phyloP scores from a whole-genome alignment of 2,797 vertebrate species.

The Myoxocephalus aenaeus region DNA sequence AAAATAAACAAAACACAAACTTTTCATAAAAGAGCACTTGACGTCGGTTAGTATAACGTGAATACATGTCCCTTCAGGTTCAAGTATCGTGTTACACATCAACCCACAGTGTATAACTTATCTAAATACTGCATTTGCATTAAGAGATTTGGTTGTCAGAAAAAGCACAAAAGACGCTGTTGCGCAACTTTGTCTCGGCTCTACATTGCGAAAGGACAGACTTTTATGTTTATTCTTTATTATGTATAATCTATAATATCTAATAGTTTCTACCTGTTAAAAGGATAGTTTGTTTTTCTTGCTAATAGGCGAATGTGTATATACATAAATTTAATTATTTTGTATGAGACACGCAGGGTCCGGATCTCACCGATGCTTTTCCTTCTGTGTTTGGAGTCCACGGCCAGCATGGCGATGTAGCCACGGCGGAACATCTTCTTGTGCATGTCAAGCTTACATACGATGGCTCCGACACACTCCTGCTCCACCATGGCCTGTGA shows the following conservation, averaged over 20 bases:
- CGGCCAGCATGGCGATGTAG: conserved; percentile 99
- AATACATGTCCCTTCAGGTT: neutral
- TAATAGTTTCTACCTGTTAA: too few species aligned
- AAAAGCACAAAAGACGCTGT: neutral
- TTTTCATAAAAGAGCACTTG: neutral
- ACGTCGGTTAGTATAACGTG: neutral
- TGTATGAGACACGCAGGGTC: neutral
- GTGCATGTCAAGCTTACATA: conserved; percentile 99
- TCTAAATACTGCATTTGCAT: conserved; percentile 50
- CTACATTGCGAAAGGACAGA: neutral
- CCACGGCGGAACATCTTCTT: conserved; percentile 99
- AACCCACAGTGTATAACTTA: neutral
- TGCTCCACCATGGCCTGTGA: conserved; percentile 98
- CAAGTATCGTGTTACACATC: neutral
- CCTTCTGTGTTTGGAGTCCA: conserved; percentile 99
- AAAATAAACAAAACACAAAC: neutral
- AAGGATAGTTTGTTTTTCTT: neutral
- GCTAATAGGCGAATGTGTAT: neutral
- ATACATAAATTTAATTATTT: neutral
- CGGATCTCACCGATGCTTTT: conserved; percentile 97
- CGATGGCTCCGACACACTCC: conserved; percentile 99
- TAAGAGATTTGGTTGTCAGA: conserved; percentile 33
- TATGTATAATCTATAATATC: neutral
- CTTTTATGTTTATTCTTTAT: neutral
- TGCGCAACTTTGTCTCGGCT: neutral